Base-by-base conservation (phyloP, 2,888 invertebrate species). In the Xanthostigma xanthostigma region DNA sequence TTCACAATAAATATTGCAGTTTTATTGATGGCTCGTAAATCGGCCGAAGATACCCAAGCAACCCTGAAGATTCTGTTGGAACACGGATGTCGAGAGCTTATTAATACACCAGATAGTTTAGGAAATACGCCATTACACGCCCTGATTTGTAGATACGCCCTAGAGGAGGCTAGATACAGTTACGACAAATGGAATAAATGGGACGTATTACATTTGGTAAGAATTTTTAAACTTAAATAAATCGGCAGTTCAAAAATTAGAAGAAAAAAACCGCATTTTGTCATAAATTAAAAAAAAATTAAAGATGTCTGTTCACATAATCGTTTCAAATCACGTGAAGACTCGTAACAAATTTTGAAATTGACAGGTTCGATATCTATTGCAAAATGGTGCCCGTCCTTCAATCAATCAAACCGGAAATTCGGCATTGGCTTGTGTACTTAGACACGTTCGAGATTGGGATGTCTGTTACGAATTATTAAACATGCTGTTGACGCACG, bases 51-150 rank as follows among this genome's bases (percentile, higher is more conserved):
- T 57, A 83, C 84, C 1, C 67, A 80, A 52, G 75, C 76, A 46
- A 81, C 81, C 1, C 73, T 82, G 46, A 74, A 80, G 53, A 72
- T 84, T 48, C 65, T 85, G 42, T 64, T 86, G 44, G 83, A 84
- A 56, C 78, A 81, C 49, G 84, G 84, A 1, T 79, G 84, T 54
- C 78, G 78, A 59, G 81, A 84, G 57, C 65, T 82, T 47, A 79
- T 85, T 42, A 84, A 84, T 61, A 76, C 77, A 45, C 78, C 81
- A 0, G 84, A 85, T 60, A 78, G 77, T 37, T 67, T 84, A 46
- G 82, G 82, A 1, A 84, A 84, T 62, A 84, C 84, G 1, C 81
- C 84, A 0, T 64, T 85, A 10, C 84, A 85, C 64, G 80, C 75
- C 1, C 60, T 76, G 2, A 74, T 76, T 45, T 74, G 76, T 3